Conservation (phyloP, 1,140 invertebrate species). For the Drosophila rhopaloa region DNA sequence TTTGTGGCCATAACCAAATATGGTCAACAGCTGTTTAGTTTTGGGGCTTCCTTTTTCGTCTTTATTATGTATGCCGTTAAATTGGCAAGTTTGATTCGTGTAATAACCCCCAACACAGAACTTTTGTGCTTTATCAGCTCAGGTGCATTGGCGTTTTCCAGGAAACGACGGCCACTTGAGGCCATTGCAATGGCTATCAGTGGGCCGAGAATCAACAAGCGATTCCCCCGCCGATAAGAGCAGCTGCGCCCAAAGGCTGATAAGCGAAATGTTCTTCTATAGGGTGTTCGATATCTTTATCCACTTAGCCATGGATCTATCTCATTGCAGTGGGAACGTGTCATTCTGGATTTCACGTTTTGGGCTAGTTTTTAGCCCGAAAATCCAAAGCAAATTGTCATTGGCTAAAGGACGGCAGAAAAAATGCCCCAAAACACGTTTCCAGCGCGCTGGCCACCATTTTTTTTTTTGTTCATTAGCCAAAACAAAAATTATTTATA, state of each 20-base stretch:
- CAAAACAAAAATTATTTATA: slow-evolving; percentile 50
- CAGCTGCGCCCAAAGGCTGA: slow-evolving; percentile 16
- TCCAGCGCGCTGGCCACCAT: slow-evolving; percentile 59
- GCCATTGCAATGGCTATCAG: slow-evolving; percentile 54
- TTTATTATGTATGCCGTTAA: slow-evolving; percentile 57
- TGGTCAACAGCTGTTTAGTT: slow-evolving; percentile 70
- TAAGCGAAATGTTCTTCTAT: slow-evolving; percentile 32
- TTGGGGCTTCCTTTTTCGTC: slow-evolving; percentile 38
- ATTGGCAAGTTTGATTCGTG: slow-evolving; percentile 32
- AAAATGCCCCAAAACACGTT: slow-evolving; percentile 71
- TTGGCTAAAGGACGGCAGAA: slow-evolving; percentile 49
- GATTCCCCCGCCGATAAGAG: slow-evolving; percentile 33
- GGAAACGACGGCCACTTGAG: slow-evolving; percentile 59
- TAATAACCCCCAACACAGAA: slow-evolving; percentile 1
- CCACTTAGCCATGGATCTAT: slow-evolving; percentile 24
- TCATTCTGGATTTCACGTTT: slow-evolving; percentile 63
- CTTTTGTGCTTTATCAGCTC: slow-evolving; percentile 67
- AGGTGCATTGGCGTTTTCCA: slow-evolving; percentile 60
- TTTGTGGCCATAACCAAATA: slow-evolving; percentile 63
- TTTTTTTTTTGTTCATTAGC: slow-evolving; percentile 46
- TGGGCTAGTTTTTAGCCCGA: slow-evolving; percentile 23
- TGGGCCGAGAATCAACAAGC: slow-evolving; percentile 35
- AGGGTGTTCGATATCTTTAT: not conserved
- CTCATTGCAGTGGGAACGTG: slow-evolving; percentile 54
- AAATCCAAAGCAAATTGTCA: slow-evolving; percentile 54